Conservation (phyloP, 1,140 invertebrate genomes). For the Dendrolimus punctatus region DNA sequence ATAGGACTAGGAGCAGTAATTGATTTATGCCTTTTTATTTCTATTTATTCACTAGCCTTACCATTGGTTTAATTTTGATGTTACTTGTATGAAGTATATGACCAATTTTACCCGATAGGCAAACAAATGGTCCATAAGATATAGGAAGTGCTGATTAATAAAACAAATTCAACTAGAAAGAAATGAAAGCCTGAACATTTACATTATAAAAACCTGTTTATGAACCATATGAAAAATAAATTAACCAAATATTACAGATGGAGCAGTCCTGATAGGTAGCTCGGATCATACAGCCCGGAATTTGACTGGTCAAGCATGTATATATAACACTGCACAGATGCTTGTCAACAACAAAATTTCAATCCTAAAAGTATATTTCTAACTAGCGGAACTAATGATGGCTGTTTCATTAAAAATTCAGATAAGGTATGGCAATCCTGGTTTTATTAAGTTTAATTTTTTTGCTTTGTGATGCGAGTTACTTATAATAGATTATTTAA, state of each 20-base stretch:
- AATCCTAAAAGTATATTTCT: constrained; percentile 37
- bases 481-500: not conserved
- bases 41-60: no score
- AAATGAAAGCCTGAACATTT: not conserved
- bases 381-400: constrained; percentile 50
- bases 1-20: no score
- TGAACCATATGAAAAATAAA: not conserved
- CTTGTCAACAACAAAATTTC: constrained; percentile 15
- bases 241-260: constrained; percentile 38
- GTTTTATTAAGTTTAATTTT: not conserved
- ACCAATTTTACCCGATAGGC: no score
- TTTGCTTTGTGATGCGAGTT: not conserved
- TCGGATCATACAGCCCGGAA: constrained; percentile 61
- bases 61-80: no score
- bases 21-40: no score
- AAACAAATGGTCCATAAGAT: no score
- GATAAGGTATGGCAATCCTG: constrained; percentile 25
- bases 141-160: no score
- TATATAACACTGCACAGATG: constrained; percentile 30
- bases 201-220: not conserved
- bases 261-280: constrained; percentile 47
- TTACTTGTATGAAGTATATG: no score
- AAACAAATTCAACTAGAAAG: no score
- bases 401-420: constrained; percentile 51
- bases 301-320: constrained; percentile 55